Evolutionary conservation across 2,888 invertebrate genomes (phyloP), one percentile per base, ranked within the genome.

Genomic region (Apamea crenata): DNA sequence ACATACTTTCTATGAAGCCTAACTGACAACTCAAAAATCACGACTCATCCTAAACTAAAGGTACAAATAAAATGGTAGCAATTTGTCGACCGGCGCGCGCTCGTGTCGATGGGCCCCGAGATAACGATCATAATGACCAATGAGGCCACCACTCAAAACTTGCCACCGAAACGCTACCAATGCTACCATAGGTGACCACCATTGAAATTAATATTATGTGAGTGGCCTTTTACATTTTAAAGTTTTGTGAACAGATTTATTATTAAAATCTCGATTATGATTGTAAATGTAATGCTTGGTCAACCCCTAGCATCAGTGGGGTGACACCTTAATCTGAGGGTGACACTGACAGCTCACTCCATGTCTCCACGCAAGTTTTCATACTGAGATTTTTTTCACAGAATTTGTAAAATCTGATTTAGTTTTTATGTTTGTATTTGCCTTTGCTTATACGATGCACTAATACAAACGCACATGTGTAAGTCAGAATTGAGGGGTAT

Each of bases 111-210:
- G 91, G 91, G 91, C 87, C 78, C 67, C 79, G 21, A 91, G 95
- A 95, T 96, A 95, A 93, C 88, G 85, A 86, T 91, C 91, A 90
- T 94, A 95, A 95, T 94, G 92, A 92, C 91, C 91, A 88, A 90
- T 90, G 86, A 86, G 93, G 92, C 92, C 92, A 90, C 93, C 91
- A 93, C 93, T 93, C 90, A 88, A 91, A 90, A 90, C 91, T 88
- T 77, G 91, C 89, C 90, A 90, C 88, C 79, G 90, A 90, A 88
- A 76, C 82, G 81, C 84, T 89, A 85, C 84, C 72, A 80, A 32
- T 29, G 56, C 77, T 78, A 72, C 40, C 69, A 73, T 47, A 44
- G 59, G 36, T 63, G 29, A 66, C 59, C 36, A 56, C 32, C n/a
- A 77, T 84, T 74, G 7, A 74, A 81, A 81, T n/a, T 12, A 59